Evolutionary conservation across 2,797 vertebrate genomes (phyloP).

Genomic region (Natrix natrix): DNA sequence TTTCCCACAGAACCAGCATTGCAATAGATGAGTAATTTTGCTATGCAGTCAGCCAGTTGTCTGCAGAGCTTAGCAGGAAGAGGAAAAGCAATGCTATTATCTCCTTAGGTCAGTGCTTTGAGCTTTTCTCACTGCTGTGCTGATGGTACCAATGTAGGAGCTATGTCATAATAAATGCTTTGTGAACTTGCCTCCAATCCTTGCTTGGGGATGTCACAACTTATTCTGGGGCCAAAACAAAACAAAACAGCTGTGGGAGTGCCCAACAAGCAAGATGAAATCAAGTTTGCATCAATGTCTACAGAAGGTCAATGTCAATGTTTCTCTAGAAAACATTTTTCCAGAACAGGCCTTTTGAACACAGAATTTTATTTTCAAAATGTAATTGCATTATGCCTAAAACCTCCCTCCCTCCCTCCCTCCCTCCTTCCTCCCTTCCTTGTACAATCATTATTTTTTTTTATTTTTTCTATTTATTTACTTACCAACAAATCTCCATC

Average conservation of each 20-base stretch:
- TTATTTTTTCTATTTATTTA: too few species aligned
- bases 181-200: not conserved
- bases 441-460: too few species aligned
- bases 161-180: not conserved
- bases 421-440: too few species aligned
- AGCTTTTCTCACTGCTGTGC: not conserved
- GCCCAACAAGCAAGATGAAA: not conserved
- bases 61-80: slow-evolving; percentile 46
- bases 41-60: slow-evolving; percentile 49
- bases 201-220: not conserved
- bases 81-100: slow-evolving; percentile 36
- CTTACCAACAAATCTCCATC: too few species aligned
- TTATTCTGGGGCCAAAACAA: not conserved
- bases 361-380: not conserved
- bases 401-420: not conserved
- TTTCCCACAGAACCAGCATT: slow-evolving; percentile 51
- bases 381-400: not conserved
- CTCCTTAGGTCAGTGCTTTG: slow-evolving; percentile 38
- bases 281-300: not conserved
- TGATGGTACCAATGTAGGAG: not conserved
- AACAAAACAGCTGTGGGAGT: not conserved
- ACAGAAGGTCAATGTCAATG: not conserved
- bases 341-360: not conserved
- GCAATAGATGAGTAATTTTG: slow-evolving; percentile 59
- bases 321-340: not conserved